Evolutionary conservation across 2,113 vertebrate species (phyloP), one percentile per base, ranked within the genome.

Genomic region (Oncorhynchus gorbuscha): DNA sequence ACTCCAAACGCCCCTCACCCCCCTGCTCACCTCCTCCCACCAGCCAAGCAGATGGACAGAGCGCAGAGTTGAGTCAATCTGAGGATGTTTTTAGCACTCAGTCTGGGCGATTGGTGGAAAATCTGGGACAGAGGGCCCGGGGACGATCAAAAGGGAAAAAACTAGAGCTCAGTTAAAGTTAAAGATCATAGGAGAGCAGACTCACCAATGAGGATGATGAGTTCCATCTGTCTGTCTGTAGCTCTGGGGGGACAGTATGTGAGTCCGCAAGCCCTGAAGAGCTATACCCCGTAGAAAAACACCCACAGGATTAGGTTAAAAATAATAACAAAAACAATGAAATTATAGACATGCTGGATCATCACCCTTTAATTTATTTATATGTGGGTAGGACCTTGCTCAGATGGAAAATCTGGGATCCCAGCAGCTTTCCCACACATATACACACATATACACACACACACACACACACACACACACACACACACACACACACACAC

Each of bases 321-420:
- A 28, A 69, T 26, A 65, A 76, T 3, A 16, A 8, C 35, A 7
- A 45, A 26, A 39, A 71, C 75, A 69, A 78, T 74, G 55, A 12
- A 79, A 55, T 4, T 18, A 72, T 76, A 20, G 12, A 67, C 75
- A 51, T 28, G 68, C 71, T 55, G 76, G 59, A 59, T 73, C 78
- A 72, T 61, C 11, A 68, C 66, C n/a, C 72, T 20, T 65, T 59
- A 26, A 81, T 13, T 80, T 81, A 79, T 82, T 83, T 24, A 32
- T 66, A 26, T 55, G 58, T 22, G 28, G 64, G 65, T 49, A 58
- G 22, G 76, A 72, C 49, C 35, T 49, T 59, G 69, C 61, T 55
- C 76, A 72, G 76, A 69, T 75, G 70, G 75, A 72, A 20, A 74
- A 76, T 72, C 39, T 76, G 67, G 30, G 51, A 48, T 69, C 66